phyloP scores from a whole-genome alignment of 2,888 invertebrate species.

The Rotaria macrura region DNA sequence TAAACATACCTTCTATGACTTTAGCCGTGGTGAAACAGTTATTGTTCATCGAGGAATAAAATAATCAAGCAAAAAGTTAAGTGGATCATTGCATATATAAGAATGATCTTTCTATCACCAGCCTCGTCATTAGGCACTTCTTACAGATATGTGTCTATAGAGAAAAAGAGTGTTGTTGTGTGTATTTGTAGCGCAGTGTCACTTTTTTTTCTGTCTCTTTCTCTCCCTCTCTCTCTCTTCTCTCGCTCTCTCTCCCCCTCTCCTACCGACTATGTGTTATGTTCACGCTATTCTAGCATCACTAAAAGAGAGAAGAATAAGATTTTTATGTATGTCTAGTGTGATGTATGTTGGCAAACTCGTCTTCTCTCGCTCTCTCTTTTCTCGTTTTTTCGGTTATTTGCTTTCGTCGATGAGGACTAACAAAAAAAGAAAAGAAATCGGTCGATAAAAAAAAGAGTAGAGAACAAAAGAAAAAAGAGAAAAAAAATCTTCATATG shows the following conservation, averaged over 20 bases:
- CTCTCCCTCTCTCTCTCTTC: no score
- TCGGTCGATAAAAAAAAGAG: background rate
- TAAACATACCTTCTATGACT: background rate
- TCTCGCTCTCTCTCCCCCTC: background rate
- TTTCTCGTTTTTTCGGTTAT: slow-evolving; percentile 7
- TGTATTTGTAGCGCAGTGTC: slow-evolving; percentile 2
- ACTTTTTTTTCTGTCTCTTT: background rate
- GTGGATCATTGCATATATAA: background rate
- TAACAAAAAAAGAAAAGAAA: background rate
- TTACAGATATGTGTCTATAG: background rate
- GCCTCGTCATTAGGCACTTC: background rate
- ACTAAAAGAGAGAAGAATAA: slow-evolving; percentile 3
- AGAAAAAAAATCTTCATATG: background rate
- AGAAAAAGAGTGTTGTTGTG: background rate
- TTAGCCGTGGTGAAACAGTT: background rate
- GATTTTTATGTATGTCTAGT: background rate
- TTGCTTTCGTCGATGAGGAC: slow-evolving; percentile 3
- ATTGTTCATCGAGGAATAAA: background rate
- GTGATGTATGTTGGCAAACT: slow-evolving; percentile 2
- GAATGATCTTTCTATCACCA: background rate
- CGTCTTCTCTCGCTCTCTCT: background rate
- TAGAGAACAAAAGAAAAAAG: background rate
- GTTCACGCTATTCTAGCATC: background rate
- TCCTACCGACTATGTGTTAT: slow-evolving; percentile 4
- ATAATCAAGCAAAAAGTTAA: background rate